These are phyloP conservation scores for Drosophila ananassae DNA, from an alignment of 1,140 invertebrate genomes.

Conservation along the genomic window DNA sequence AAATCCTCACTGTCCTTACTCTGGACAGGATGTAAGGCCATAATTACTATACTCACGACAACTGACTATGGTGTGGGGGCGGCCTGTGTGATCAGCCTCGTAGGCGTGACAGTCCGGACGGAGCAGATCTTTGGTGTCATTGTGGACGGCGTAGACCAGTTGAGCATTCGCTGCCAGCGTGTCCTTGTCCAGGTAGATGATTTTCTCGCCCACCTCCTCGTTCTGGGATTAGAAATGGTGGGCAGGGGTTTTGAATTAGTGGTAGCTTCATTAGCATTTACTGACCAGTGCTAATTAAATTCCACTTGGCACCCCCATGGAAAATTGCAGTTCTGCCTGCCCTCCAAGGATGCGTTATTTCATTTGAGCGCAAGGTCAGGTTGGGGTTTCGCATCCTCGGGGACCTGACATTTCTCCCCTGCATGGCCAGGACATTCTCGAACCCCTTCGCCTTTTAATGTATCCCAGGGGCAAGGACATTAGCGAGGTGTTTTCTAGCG, in stretches of 20 bases:
- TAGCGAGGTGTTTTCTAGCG: constrained; percentile 15
- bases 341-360: constrained; percentile 57
- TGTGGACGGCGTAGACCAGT: constrained; percentile 67
- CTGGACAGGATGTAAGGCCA: neutral
- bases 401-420: constrained; percentile 57
- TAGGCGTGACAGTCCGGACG: constrained; percentile 72
- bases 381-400: constrained; percentile 31
- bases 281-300: constrained; percentile 72
- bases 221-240: constrained; percentile 36
- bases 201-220: constrained; percentile 68
- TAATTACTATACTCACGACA: constrained; percentile 66
- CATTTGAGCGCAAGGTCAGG: constrained; percentile 66
- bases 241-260: constrained; percentile 13
- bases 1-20: neutral
- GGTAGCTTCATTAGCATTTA: constrained; percentile 68
- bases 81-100: constrained; percentile 78
- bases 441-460: constrained; percentile 15
- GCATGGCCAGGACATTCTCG: neutral
- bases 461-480: constrained; percentile 29
- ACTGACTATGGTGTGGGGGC: constrained; percentile 74
- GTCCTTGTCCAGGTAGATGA: constrained; percentile 80
- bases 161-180: constrained; percentile 69
- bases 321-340: constrained; percentile 46
- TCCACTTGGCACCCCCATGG: constrained; percentile 30
- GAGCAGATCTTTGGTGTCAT: constrained; percentile 61